Evolutionary conservation across 2,888 invertebrate genomes (phyloP).

Genomic region (Theodoxus fluviatilis): DNA sequence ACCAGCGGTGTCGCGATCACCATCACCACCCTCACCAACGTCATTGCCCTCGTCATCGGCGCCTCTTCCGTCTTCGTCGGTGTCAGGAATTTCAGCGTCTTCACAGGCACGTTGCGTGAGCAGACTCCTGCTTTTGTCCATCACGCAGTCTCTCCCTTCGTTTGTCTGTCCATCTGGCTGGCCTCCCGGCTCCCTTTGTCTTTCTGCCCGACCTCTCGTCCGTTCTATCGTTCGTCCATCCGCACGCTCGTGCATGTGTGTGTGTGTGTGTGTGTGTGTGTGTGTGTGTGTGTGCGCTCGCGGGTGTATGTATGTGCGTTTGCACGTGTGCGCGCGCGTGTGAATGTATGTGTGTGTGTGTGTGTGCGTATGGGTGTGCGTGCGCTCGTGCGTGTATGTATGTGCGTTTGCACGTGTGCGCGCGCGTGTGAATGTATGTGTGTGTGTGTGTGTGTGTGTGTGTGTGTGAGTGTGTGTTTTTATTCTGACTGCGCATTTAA

Average conservation of each 20-base stretch:
- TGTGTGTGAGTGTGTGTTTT: too few species aligned
- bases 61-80: conserved; percentile 38
- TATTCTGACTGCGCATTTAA: too few species aligned
- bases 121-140: too few species aligned
- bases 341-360: too few species aligned
- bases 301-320: background rate
- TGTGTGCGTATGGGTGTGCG: background rate
- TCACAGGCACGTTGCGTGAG: conserved; percentile 44
- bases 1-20: conserved; percentile 47
- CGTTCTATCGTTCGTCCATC: too few species aligned
- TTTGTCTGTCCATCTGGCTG: too few species aligned
- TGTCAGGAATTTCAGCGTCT: conserved; percentile 48
- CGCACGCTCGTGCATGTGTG: too few species aligned
- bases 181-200: too few species aligned
- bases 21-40: conserved; percentile 48
- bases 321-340: too few species aligned
- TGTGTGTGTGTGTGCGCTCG: conserved; percentile 1
- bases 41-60: conserved; percentile 43
- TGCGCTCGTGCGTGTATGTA: background rate
- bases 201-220: too few species aligned
- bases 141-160: too few species aligned
- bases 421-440: background rate
- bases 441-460: conserved; percentile 1
- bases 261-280: conserved; percentile 11
- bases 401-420: background rate